These are phyloP conservation scores for Andrena bucephala DNA, from an alignment of 2,888 invertebrate species.

Conservation along the genomic window DNA sequence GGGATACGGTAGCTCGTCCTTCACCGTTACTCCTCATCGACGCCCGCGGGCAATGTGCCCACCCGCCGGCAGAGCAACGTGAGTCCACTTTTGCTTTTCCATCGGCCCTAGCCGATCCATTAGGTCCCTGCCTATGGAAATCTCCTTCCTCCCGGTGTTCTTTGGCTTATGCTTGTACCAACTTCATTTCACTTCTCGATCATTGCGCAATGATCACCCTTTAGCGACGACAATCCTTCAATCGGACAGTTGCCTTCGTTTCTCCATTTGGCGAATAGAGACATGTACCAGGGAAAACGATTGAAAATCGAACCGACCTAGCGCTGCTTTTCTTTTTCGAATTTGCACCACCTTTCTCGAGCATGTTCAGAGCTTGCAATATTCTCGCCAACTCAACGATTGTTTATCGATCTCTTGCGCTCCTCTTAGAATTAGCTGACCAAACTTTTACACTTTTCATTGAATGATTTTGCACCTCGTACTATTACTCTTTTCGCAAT, in stretches of 20 bases:
- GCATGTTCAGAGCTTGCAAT: background rate
- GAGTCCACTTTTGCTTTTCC: slow-evolving; percentile 72
- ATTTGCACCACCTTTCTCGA: too few species aligned
- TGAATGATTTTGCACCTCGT: background rate
- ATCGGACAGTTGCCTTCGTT: too few species aligned
- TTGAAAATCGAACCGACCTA: background rate
- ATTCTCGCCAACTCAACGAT: background rate
- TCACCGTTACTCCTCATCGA: slow-evolving; percentile 81
- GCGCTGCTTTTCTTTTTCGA: background rate
- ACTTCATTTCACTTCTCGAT: too few species aligned
- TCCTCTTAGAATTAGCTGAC: background rate
- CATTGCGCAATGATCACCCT: too few species aligned
- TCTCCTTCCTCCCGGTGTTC: background rate
- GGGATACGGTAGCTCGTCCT: slow-evolving; percentile 83
- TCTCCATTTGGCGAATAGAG: too few species aligned
- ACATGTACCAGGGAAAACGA: too few species aligned
- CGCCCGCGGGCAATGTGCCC: slow-evolving; percentile 85
- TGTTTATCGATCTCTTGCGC: background rate
- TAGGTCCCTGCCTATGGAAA: background rate
- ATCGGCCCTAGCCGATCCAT: background rate
- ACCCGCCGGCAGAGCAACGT: slow-evolving; percentile 84
- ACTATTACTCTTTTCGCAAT: background rate
- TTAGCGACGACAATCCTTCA: too few species aligned
- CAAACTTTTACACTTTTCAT: background rate
- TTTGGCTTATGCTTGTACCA: background rate